phyloP scores from a whole-genome alignment of 2,113 vertebrate species.

The Micromys minutus region DNA sequence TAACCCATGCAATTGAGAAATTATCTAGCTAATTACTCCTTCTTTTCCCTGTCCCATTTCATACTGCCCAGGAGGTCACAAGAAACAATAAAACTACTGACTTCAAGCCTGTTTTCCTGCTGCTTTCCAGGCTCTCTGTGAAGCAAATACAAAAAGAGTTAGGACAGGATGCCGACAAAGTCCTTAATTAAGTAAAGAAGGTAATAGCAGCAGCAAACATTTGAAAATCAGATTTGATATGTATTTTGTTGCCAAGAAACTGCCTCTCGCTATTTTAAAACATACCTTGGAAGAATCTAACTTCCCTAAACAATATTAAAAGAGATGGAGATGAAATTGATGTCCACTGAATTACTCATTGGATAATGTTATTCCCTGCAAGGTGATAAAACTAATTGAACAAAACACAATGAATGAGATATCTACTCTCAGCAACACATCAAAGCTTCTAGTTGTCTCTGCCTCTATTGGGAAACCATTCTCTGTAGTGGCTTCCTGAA shows the following conservation, averaged over 20 bases:
- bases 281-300: conserved; percentile 20
- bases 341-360: background rate
- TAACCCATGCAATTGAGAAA: background rate
- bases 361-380: background rate
- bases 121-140: conserved; percentile 34
- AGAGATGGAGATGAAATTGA: background rate
- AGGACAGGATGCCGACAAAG: background rate
- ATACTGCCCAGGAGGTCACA: conserved; percentile 1
- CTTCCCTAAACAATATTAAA: conserved; percentile 16
- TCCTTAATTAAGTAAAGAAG: conserved; percentile 51
- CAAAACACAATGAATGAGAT: background rate
- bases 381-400: background rate
- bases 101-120: background rate
- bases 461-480: background rate
- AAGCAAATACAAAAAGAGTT: conserved; percentile 28
- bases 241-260: conserved; percentile 12
- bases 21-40: background rate
- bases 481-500: background rate
- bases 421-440: background rate
- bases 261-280: conserved; percentile 17
- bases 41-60: background rate
- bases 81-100: conserved; percentile 46
- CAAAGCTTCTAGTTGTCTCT: conserved; percentile 24
- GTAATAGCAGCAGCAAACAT: conserved; percentile 13
- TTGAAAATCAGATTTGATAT: conserved; percentile 53